Evolutionary conservation across 2,113 vertebrate species (phyloP), one percentile per base, ranked within the genome.

Genomic region (Bujurquina vittata): DNA sequence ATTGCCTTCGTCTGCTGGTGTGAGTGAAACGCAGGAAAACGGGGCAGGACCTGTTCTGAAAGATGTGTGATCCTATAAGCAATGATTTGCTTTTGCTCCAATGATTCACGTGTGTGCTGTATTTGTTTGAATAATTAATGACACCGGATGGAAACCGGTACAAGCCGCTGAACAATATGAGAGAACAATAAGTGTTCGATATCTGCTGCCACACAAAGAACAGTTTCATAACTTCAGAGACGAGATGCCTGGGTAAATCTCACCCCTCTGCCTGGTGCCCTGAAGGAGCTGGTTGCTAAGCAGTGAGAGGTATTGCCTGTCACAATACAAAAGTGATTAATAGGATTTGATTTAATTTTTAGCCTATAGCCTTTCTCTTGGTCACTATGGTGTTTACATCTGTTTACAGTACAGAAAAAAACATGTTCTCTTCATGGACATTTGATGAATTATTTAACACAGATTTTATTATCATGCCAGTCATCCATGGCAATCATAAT

Each of bases 211-310:
- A 83, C 79, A 83, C 80, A 59, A 88, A 67, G 84, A 82, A 83
- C 85, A 74, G 43, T 83, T 84, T 87, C 79, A 86, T 86, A 91
- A 84, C 40, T 91, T 88, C 72, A 55, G 72, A 80, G 46, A 80
- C 61, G 79, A 78, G 80, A 82, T 80, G 54, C 73, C 57, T 69
- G 54, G 85, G 83, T 83, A 84, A 83, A 91, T 90, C 88, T 85
- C 86, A 89, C 89, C 83, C 78, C n/a, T 86, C 67, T 57, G 49
- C 23, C 85, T 79, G 17, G 78, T 86, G 83, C 84, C 89, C 90
- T 73, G 75, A 77, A 84, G 91, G 88, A 76, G 82, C 26, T n/a
- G 83, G 89, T 92, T 93, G 89, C 89, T 92, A 87, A 88, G 85
- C 89, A 88, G 76, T 84, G 60, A 72, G 86, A 85, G 80, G 59